Evolutionary conservation across 2,888 invertebrate species (phyloP), one percentile per base, ranked within the genome.

Genomic region (Mesorhabditis spiculigera): DNA sequence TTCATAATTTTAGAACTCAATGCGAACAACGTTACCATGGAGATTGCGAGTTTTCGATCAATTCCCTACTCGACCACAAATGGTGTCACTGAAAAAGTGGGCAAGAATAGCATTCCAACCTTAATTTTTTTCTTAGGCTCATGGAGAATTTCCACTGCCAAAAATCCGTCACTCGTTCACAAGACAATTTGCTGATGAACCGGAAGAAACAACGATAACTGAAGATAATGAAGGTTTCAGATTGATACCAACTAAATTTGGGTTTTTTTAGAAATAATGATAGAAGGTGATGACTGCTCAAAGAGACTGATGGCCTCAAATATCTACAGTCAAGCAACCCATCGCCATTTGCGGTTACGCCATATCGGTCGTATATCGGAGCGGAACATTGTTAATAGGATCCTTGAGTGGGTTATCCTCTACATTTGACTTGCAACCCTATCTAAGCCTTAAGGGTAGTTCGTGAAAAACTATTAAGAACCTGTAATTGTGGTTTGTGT

Each of bases 11-110:
- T 45, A 75, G 72, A 78, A 80, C 65, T 74, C 80, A 6, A 96
- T 96, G 75, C 95, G 97, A 86, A 88, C 98, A 88, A 95, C 94
- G 3, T 88, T 98, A 45, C 98, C 98, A 3, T 93, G 97, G 87
- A 90, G 98, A 64, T 88, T 99, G 75, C 89, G 97, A 78, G 93
- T 98, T 79, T 99, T 99, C 87, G 96, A 97, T 87, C 78, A 77
- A 28, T 99, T 99, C 87, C 96, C 98, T 0, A 95, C 97, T 82
- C 94, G 95, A 79, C 98, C 98, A 0, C 93, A 97, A 87, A 97
- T 99, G 97, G 95, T 85, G 28, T 73, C 75, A 43, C 71, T 84
- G 71, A 76, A 77, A 80, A 80, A 71, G 81, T 80, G 8, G 45
- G 67, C 62, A 71, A 16, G 62, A 70, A 10, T 45, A 5, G 10